Evolutionary conservation across 2,888 invertebrate genomes (phyloP), one percentile per base, ranked within the genome.

Genomic region (Ashinkailepas kermadecensis): DNA sequence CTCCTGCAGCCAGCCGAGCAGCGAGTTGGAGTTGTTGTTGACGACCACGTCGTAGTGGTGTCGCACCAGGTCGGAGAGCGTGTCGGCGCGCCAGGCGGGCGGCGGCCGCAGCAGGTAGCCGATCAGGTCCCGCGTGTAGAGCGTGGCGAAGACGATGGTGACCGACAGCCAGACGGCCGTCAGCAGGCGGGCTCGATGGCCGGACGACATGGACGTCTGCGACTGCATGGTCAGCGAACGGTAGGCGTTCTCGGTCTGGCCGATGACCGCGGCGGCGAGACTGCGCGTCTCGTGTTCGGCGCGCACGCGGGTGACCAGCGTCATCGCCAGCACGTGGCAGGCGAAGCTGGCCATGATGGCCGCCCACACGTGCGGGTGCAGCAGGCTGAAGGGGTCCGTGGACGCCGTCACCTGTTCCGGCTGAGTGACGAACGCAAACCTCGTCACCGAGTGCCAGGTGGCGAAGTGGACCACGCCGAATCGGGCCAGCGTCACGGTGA

Each of bases 1-100:
- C 54, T 74, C 74, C 54, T 54, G 54, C 74, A 74, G 74, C 74
- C 74, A 74, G 39, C 74, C 74, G 6, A 39, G 74, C 74, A 74
- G 54, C 39, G 74, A 74, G 74, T 74, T 74, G 39, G 74, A 74
- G 74, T 74, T 74, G 39, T 15, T 1, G 74, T 74, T 74, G 74
- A 74, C 74, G 54, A 74, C 21, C 18, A 54, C 74, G 1, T 11
- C 7, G 74, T 74, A 74, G 6, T 11, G 4, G 39, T 54, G 74
- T 0, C 54, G 74, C 54, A 74, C 74, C 4, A 74, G 74, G 54
- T 74, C 74, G 54, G 18, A 18, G 23, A 74, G 74, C 15, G 54
- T 9, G 74, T 74, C 54, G 74, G 54, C 74, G 54, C 74, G 74
- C 39, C 39, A 54, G 18, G 2, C 25, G 18, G 15, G 4, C 18